Percentiles rank a stretch among this genome's conserved stretches.
These are phyloP conservation scores for Sceloporus undulatus DNA, from an alignment of 2,113 vertebrate species.

Conservation along the genomic window DNA sequence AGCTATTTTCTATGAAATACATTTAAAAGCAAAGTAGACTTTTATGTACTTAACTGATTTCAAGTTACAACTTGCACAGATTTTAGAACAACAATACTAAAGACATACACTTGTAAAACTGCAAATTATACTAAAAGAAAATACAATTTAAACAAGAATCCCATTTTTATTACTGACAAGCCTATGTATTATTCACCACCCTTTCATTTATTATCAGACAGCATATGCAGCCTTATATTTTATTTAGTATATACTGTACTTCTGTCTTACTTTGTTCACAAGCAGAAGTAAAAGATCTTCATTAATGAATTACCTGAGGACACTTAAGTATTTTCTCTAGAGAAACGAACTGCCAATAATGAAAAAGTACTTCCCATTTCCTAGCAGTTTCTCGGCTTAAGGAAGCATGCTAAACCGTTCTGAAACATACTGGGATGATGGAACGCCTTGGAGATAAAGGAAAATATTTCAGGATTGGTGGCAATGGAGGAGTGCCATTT, in stretches of 20 bases:
- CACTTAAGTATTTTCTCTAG: background rate
- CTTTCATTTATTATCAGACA: background rate
- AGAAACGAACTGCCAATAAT: background rate
- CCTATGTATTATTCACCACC: background rate
- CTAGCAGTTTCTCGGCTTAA: background rate
- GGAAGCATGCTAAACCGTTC: background rate
- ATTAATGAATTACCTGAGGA: background rate
- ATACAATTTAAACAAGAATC: constrained; percentile 5
- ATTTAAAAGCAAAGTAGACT: background rate
- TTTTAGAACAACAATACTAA: background rate
- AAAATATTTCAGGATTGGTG: background rate
- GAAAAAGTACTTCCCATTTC: background rate
- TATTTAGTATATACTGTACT: background rate
- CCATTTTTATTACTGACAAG: constrained; percentile 2
- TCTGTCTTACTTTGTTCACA: constrained; percentile 2
- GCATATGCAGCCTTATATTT: background rate
- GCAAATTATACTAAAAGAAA: background rate
- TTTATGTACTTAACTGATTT: background rate
- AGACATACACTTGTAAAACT: constrained; percentile 24
- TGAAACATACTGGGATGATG: background rate
- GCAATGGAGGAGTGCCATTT: background rate
- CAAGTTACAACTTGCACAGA: constrained; percentile 25
- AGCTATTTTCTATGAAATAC: background rate
- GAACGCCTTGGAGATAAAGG: background rate
- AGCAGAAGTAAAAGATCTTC: background rate